Evolutionary conservation across 2,113 vertebrate genomes (phyloP), one percentile per base, ranked within the genome.

Genomic region (Phaethornis superciliosus): DNA sequence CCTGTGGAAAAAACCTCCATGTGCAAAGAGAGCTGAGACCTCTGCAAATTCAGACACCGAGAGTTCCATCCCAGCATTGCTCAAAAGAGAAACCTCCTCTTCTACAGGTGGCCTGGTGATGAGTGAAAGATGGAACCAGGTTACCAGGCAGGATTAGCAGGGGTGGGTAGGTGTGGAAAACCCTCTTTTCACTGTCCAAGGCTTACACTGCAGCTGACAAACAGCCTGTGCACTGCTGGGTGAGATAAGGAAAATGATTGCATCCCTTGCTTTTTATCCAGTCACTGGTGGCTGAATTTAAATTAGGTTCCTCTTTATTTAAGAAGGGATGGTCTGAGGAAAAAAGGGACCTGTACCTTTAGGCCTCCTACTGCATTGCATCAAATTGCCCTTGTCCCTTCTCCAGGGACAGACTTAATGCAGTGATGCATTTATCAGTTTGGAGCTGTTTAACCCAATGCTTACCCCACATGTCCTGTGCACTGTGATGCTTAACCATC

Each of bases 1-100:
- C 21, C 23, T 44, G 7, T 1, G 1, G 44, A 28, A 55, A 69
- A 76, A 68, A 78, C 33, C 33, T 2, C 1, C 23, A 12, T 0
- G 5, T 2, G 4, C 59, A 56, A 56, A 37, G 20, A 40, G 33
- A 87, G 65, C 55, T 4, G 52, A 78, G 42, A 44, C 6, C 32
- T 52, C n/a, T 35, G 32, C n/a, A 85, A 46, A 71, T 47, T 60
- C 37, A 30, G 51, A 24, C 74, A 24, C 35, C 33, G 18, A 33
- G 32, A 65, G 55, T 54, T 47, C 60, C 0, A 0, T 6, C 16
- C 54, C 9, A 79, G 1, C 54, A 13, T 1, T 81, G 21, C 58
- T 79, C 52, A 75, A 13, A 59, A 52, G 81, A 19, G 12, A 90
- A 47, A 40, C 20, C 35, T 71, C 55, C 11, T 40, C 59, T 64